phyloP scores from a whole-genome alignment of 2,888 invertebrate genomes.

The Oscheius sp. region DNA sequence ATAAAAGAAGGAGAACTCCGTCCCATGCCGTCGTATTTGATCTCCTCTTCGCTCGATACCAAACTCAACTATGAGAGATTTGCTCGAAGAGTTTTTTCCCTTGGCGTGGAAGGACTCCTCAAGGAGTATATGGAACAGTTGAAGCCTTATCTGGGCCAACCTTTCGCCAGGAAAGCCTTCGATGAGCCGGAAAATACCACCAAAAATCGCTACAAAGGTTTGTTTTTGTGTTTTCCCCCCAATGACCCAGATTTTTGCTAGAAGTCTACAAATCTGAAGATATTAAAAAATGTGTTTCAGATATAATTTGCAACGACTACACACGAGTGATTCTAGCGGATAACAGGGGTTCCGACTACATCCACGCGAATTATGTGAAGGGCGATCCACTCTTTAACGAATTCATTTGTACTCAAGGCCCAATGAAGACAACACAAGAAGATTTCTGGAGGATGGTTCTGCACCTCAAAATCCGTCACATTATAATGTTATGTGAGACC shows the following conservation, averaged over 20 bases:
- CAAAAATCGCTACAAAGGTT: conserved; percentile 33
- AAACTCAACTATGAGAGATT: not conserved
- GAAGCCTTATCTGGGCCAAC: not conserved
- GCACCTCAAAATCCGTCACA: conserved; percentile 5
- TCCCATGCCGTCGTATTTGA: not conserved
- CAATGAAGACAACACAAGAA: not conserved
- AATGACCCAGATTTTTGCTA: too few relatives aligned
- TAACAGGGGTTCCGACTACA: too few relatives aligned
- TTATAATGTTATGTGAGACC: conserved; percentile 31
- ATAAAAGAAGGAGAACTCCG: not conserved
- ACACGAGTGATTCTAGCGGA: conserved; percentile 4
- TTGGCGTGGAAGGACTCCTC: not conserved
- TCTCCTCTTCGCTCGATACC: not conserved
- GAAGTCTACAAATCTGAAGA: too few relatives aligned
- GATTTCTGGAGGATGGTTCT: conserved; percentile 29
- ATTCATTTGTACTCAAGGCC: conserved; percentile 28
- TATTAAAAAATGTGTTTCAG: too few relatives aligned
- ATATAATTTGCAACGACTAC: conserved; percentile 8
- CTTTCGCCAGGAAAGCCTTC: not conserved
- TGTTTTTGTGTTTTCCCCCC: too few relatives aligned
- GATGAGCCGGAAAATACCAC: conserved; percentile 25
- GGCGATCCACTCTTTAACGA: conserved; percentile 14
- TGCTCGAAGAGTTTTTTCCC: not conserved
- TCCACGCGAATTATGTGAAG: conserved; percentile 23
- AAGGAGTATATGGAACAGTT: conserved; percentile 5